A percentile compares a stretch with the other conserved stretches of the same genome.
Conservation (phyloP, 2,888 invertebrate species). For the Piscicola geometra region DNA sequence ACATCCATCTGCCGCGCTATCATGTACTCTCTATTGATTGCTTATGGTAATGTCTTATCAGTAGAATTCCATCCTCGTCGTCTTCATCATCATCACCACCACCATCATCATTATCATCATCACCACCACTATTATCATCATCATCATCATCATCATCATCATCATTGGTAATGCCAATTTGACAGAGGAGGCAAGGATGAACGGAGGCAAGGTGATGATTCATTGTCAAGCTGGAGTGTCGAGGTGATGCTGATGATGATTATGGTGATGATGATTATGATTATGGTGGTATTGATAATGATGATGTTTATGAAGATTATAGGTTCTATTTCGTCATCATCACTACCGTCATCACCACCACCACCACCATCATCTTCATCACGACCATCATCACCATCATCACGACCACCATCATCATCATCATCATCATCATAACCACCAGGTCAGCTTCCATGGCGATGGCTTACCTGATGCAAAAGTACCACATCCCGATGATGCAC, state of each 20-base stretch:
- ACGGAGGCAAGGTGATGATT: conserved; percentile 71
- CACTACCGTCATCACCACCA: too few relatives aligned
- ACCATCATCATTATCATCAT: too few relatives aligned
- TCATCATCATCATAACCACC: neutral
- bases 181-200: conserved; percentile 61
- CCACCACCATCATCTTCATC: too few relatives aligned
- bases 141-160: neutral
- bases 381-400: too few relatives aligned
- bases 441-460: conserved; percentile 88
- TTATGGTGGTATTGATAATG: neutral
- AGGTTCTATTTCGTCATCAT: too few relatives aligned
- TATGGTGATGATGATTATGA: neutral
- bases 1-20: too few relatives aligned
- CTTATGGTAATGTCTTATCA: too few relatives aligned
- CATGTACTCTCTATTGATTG: too few relatives aligned
- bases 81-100: too few relatives aligned
- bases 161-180: too few relatives aligned
- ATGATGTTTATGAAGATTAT: neutral
- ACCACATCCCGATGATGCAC: conserved; percentile 73
- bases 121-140: neutral
- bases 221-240: conserved; percentile 95
- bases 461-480: conserved; percentile 85
- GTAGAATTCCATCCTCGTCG: too few relatives aligned
- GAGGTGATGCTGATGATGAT: conserved; percentile 58
- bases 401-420: neutral